Conservation (phyloP, 2,113 vertebrate genomes). For the Sorex araneus region DNA sequence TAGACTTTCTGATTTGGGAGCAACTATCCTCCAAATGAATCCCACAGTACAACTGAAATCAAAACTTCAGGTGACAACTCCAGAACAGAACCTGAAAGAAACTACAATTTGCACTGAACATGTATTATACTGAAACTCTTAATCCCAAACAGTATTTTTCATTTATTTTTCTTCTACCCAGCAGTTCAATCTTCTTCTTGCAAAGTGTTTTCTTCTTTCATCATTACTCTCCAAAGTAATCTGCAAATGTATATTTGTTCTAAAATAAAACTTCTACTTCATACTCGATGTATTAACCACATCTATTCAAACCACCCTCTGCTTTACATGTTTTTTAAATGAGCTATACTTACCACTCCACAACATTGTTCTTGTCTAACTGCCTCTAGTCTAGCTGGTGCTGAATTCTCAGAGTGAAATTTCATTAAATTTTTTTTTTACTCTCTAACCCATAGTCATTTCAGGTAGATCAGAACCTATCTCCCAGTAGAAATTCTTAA, state of each 20-base stretch:
- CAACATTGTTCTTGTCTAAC: neutral
- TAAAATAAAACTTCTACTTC: neutral
- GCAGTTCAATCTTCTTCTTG: neutral
- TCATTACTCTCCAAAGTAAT: neutral
- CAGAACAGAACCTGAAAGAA: slow-evolving; percentile 6
- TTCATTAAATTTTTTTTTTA: neutral
- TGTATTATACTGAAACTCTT: slow-evolving; percentile 22
- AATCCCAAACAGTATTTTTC: neutral
- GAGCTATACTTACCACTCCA: neutral
- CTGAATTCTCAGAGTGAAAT: neutral
- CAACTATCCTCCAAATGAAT: neutral
- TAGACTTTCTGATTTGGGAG: neutral
- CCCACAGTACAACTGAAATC: neutral
- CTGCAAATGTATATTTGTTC: neutral
- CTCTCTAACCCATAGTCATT: neutral
- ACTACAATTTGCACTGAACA: neutral
- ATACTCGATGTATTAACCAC: neutral
- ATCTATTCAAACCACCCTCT: neutral
- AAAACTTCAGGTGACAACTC: neutral
- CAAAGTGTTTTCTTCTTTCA: neutral
- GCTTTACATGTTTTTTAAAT: neutral
- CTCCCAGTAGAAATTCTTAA: neutral
- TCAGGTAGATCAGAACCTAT: neutral
- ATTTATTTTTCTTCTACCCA: neutral
- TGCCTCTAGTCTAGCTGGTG: neutral